Conservation (phyloP, 2,113 vertebrate species). For the Actenoides hombroni region DNA sequence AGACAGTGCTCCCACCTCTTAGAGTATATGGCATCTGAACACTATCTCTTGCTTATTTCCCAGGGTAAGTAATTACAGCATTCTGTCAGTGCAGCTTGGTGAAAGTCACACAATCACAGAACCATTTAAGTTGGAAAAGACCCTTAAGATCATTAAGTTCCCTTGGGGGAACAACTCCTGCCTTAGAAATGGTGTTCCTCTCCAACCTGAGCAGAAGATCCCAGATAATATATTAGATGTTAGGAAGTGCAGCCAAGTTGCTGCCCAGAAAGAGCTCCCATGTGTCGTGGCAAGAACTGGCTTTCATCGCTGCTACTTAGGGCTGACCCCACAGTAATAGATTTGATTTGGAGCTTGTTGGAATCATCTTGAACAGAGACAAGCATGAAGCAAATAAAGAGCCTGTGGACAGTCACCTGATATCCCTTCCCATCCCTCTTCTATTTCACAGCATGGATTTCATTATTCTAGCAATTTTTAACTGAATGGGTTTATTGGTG, state of each 20-base stretch:
- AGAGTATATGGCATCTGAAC: not conserved
- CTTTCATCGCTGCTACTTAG: not conserved
- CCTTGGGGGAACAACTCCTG: accelerated
- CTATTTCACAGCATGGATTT: not conserved
- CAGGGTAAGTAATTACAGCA: not conserved
- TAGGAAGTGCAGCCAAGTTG: accelerated
- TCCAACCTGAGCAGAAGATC: not conserved
- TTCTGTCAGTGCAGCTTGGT: not conserved
- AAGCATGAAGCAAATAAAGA: not conserved
- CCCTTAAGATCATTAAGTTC: not conserved
- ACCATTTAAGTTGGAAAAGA: not conserved
- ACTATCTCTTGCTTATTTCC: not conserved
- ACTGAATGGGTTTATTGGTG: not conserved
- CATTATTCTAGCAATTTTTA: not conserved
- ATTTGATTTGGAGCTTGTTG: not conserved
- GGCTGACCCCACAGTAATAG: not conserved
- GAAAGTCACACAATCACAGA: not conserved
- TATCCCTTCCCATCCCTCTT: not conserved
- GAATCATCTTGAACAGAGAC: not conserved
- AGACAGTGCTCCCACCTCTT: not conserved
- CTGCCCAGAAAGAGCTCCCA: not conserved
- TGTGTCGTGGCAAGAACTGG: not conserved
- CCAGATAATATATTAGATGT: not conserved
- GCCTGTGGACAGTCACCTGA: not conserved
- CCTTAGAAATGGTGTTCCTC: not conserved